Base-by-base conservation (phyloP, 2,888 invertebrate genomes). In the Agrotis ipsilon region DNA sequence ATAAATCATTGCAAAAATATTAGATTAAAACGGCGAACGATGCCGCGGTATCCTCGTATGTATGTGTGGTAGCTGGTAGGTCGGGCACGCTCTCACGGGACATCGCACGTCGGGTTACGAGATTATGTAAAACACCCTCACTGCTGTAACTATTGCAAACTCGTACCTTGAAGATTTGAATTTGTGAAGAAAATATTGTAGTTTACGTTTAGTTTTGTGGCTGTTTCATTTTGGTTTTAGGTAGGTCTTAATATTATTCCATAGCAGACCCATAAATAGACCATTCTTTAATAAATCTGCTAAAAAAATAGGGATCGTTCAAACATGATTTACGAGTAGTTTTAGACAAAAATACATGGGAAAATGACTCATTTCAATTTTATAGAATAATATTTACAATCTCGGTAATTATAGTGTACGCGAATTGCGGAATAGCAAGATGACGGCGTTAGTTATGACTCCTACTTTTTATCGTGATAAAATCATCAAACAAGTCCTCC, bases 1-100 rank as follows among this genome's bases (percentile, higher is more conserved):
- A 81, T 83, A 83, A 72, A 70, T 81, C 72, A 59, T 57, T 13
- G 27, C 39, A 55, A 75, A 58, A 61, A 68, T 65, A 57, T 81
- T n/a, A n/a, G 77, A 70, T 84, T 63, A 55, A 77, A 67, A 54
- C 27, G 52, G 39, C 52, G 54, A 65, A 67, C 18, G 43, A 6
- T 14, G 24, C 45, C 39, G 59, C 43, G 39, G 68, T 48, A 48
- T 27, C 13, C 16, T 32, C n/a, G 27, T 21, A 4, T 48, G 58
- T n/a, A 6, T 43, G 58, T 27, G 24, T 18, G 46, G 16, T 16
- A 14, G 73, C 49, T 27, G 60, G 52, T 18, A n/a, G 64, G n/a
- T 45, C 14, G 49, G 43, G 66, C 48, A 11, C 13, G 32, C 7
- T 27, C 70, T 55, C 84, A 19, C 9, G 81, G 78, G 82, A 82